phyloP scores from a whole-genome alignment of 2,888 invertebrate species.

The Gnatocerus cornutus region DNA sequence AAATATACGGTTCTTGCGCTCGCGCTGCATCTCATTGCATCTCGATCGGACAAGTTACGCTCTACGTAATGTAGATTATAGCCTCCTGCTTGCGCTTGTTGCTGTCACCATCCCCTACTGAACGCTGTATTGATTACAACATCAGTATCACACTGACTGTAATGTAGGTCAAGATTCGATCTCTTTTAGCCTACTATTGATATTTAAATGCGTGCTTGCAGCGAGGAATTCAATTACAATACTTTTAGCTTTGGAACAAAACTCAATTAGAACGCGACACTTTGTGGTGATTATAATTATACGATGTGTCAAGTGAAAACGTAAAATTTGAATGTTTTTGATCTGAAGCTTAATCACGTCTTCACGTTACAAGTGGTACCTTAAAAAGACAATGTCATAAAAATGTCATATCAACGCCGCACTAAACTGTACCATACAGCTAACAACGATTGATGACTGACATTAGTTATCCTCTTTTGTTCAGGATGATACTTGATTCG shows the following conservation, averaged over 20 bases:
- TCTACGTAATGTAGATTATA: slow-evolving; percentile 29
- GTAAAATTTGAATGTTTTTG: no score
- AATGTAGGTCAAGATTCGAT: slow-evolving; percentile 68
- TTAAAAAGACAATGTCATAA: slow-evolving; percentile 26
- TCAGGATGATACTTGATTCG: slow-evolving; percentile 35
- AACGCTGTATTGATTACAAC: slow-evolving; percentile 64
- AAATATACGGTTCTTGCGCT: slow-evolving; percentile 40
- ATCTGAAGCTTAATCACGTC: background rate
- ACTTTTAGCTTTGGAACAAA: no score
- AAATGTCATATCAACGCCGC: slow-evolving; percentile 13
- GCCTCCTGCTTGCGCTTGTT: slow-evolving; percentile 42
- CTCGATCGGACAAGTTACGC: slow-evolving; percentile 38
- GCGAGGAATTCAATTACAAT: background rate
- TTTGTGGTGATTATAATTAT: no score
- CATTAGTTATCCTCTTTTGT: slow-evolving; percentile 32
- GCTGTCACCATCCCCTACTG: slow-evolving; percentile 62
- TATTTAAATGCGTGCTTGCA: slow-evolving; percentile 2
- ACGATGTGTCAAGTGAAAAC: no score
- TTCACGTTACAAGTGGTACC: slow-evolving; percentile 6
- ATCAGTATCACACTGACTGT: slow-evolving; percentile 62
- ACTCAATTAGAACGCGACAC: no score
- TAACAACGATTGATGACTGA: slow-evolving; percentile 34
- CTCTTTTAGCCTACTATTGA: slow-evolving; percentile 42
- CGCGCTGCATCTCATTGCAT: slow-evolving; percentile 50
- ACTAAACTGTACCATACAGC: slow-evolving; percentile 25